Evolutionary conservation across 1,140 invertebrate genomes (phyloP), one percentile per base, ranked within the genome.

Genomic region (Latrodectus geometricus): DNA sequence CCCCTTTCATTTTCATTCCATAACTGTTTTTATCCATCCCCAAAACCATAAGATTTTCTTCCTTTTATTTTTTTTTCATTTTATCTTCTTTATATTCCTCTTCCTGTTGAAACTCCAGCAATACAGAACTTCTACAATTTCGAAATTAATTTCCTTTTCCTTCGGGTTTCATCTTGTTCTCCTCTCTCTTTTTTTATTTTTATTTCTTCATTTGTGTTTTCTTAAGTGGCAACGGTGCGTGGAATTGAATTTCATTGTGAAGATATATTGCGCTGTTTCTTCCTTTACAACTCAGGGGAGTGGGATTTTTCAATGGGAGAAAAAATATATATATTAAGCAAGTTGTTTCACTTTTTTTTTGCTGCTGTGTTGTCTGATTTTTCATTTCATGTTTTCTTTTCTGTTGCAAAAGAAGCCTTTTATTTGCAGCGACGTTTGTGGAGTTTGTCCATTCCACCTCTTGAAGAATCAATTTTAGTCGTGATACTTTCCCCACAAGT

Each of bases 91-190:
- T n/a, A 69, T n/a, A 69, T n/a, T 23, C 68, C 15, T 23, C 68
- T 69, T 11, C 21, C 68, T 23, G 68, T 69, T 23, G 21, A 69
- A 69, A 69, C 21, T 23, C 3, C 12, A 21, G 68, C 1, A 3
- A 12, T 66, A 7, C 65, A 12, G 9, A 12, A 35, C 66, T 66
- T 48, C 54, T 48, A 56, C 23, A 61, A 77, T 86, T 78, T 78
- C 50, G 83, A 84, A 77, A 85, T 85, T 85, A 85, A 85, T 85
- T 85, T 85, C 83, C 83, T 68, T 56, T 84, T 73, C 70, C 54
- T 23, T 73, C 68, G 15, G 54, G 9, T n/a, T 56, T 56, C 14
- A 15, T 11, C 68, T 69, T 21, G 20, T 69, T 23, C 21, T 69
- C 68, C 11, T 68, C 66, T n/a, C 20, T n/a, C 15, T n/a, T 23